These are phyloP conservation scores for Tortrix viridana DNA, from an alignment of 2,888 invertebrate genomes.

Conservation along the genomic window DNA sequence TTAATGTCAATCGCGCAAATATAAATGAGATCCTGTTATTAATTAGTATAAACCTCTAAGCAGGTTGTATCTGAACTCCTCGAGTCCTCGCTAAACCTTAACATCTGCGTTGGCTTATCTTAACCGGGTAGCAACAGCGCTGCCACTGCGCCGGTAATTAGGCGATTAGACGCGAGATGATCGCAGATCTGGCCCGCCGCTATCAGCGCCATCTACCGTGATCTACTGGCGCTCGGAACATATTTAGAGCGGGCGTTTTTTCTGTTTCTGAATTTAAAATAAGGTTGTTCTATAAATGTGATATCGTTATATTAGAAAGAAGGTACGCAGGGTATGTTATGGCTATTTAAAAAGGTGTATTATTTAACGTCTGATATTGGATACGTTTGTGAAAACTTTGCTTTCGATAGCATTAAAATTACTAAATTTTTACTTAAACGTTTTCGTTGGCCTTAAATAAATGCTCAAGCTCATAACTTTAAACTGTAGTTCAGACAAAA, in stretches of 20 bases:
- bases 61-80: too few species aligned
- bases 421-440: too few species aligned
- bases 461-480: slow-evolving; percentile 41
- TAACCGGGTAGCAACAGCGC: slow-evolving; percentile 33
- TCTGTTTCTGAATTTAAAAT: too few species aligned
- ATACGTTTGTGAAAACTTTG: too few species aligned
- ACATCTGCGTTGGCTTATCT: slow-evolving; percentile 34
- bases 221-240: slow-evolving; percentile 69
- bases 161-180: slow-evolving; percentile 63
- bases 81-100: slow-evolving; percentile 2
- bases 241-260: slow-evolving; percentile 35
- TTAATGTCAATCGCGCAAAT: too few species aligned
- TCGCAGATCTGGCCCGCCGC: slow-evolving; percentile 74
- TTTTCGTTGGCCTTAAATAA: too few species aligned
- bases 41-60: neutral
- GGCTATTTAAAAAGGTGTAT: too few species aligned
- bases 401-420: neutral
- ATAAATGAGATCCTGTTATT: neutral
- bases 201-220: slow-evolving; percentile 79
- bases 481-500: slow-evolving; percentile 53
- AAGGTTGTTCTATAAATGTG: too few species aligned
- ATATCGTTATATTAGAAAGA: too few species aligned
- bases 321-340: too few species aligned
- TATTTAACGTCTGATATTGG: too few species aligned
- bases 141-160: slow-evolving; percentile 55